Evolutionary conservation across 2,888 invertebrate genomes (phyloP), one percentile per base, ranked within the genome.

Genomic region (Periphyllus acericola): DNA sequence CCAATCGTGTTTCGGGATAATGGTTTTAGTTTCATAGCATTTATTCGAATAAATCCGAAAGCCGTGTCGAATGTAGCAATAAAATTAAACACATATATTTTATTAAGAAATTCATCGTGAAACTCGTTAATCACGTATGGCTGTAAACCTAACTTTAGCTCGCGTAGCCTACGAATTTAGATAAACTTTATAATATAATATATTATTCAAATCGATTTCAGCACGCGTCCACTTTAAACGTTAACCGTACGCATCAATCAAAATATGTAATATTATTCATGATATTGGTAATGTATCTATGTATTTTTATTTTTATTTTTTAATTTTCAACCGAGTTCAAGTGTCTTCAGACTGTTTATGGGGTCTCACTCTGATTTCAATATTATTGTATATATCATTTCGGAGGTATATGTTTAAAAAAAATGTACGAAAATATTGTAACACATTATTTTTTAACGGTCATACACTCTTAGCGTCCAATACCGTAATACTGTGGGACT

Each of bases 11-110:
- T 84, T 36, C 29, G 32, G 52, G 46, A 76, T 76, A 75, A 84
- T 84, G 46, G 40, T 84, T 76, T 66, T 40, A 75, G 75, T 84
- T 84, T 75, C 32, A 25, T 25, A 60, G 40, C 36, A n/a, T 60
- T 25, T 32, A 46, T 66, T 75, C 66, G 32, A 25, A 46, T 29
- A 55, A 36, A 29, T 14, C 17, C 8, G 9, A 40, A 32, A 83
- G 40, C 55, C 32, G 40, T 40, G 21, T 74, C 29, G 32, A 66
- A 25, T 75, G 3, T 36, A 55, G 29, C 68, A 9, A 29, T 80
- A 66, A 1, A 29, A 68, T 6, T 66, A 80, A 52, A 46, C 17
- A 6, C 21, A 21, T 19, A 6, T 1, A 25, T 25, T 25, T 60
- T 5, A 21, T 21, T 21, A 21, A 60, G 21, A 60, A 60, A 60